These are phyloP conservation scores for Caenorhabditis latens DNA, from an alignment of 1,140 invertebrate genomes.

Conservation along the genomic window DNA sequence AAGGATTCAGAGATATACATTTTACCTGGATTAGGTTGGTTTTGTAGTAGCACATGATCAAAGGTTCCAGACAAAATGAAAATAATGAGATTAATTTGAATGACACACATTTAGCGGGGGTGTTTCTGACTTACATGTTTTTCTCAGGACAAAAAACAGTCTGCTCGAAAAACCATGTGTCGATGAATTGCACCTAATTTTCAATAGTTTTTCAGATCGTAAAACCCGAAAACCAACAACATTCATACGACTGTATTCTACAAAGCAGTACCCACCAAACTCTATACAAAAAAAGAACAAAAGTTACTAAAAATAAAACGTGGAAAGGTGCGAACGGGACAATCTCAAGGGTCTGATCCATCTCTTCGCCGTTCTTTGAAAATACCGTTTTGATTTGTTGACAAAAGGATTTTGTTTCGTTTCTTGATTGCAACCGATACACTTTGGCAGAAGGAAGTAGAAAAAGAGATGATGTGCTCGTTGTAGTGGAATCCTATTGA, in stretches of 20 bases:
- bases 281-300: conserved; percentile 17
- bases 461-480: not conserved
- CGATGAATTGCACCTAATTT: too few relatives aligned
- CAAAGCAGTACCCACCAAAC: not conserved
- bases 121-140: too few relatives aligned
- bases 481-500: not conserved
- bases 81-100: too few relatives aligned
- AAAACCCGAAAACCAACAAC: too few relatives aligned
- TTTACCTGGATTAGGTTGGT: too few relatives aligned
- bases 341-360: conserved; percentile 22
- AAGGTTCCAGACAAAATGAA: too few relatives aligned
- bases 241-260: not conserved
- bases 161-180: too few relatives aligned
- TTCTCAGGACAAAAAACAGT: too few relatives aligned
- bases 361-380: conserved; percentile 8
- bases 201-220: too few relatives aligned
- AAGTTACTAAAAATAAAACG: conserved; percentile 35
- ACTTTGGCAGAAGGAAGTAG: not conserved
- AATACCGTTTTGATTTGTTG: not conserved
- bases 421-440: not conserved
- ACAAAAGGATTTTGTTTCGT: conserved; percentile 37
- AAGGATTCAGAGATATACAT: conserved; percentile 3
- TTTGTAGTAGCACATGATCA: too few relatives aligned
- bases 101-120: too few relatives aligned
- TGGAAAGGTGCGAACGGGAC: conserved; percentile 15